Evolutionary conservation across 92 coral and sea anemone genomes (phyloP).

Genomic region (Heliopora coerulea): DNA sequence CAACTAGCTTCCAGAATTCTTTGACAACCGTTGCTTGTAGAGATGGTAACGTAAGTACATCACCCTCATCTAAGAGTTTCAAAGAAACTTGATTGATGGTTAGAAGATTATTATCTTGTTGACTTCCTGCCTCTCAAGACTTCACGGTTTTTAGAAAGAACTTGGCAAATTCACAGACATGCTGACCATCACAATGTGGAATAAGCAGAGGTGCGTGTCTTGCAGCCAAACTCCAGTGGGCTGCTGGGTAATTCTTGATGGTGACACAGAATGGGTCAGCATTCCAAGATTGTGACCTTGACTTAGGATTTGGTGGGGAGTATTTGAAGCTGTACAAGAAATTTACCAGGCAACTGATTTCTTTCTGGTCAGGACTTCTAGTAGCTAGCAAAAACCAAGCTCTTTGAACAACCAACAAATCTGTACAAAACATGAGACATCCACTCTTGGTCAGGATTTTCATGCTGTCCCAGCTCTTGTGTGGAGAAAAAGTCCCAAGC

Average conservation of each 20-base stretch:
- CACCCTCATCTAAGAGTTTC: slow-evolving; percentile 7
- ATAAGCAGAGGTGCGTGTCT: slow-evolving; percentile 21
- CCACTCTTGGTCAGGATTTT: slow-evolving; percentile 1
- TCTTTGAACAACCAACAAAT: slow-evolving; percentile 18
- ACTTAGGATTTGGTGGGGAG: not conserved
- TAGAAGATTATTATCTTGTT: slow-evolving; percentile 2
- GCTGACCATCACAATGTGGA: slow-evolving; percentile 14
- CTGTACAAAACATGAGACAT: slow-evolving; percentile 22
- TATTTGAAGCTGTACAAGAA: not conserved
- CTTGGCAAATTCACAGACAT: slow-evolving; percentile 24
- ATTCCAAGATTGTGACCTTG: slow-evolving; percentile 10
- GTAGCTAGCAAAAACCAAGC: slow-evolving; percentile 11
- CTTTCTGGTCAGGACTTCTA: slow-evolving; percentile 5
- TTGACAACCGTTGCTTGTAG: slow-evolving; percentile 27
- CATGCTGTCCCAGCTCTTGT: not conserved
- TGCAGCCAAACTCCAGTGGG: slow-evolving; percentile 28
- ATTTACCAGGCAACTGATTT: slow-evolving; percentile 3
- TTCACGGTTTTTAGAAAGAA: slow-evolving; percentile 10
- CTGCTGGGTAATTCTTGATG: slow-evolving; percentile 20
- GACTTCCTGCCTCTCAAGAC: not conserved
- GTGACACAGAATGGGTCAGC: slow-evolving; percentile 4
- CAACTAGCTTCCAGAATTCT: slow-evolving; percentile 11
- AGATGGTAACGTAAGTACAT: not conserved
- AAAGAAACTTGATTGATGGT: not conserved
- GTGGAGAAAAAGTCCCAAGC: not conserved